A percentile compares a stretch with the other conserved stretches of the same genome.
phyloP scores from a whole-genome alignment of 2,888 invertebrate genomes.

The Caenorhabditis sulstoni region DNA sequence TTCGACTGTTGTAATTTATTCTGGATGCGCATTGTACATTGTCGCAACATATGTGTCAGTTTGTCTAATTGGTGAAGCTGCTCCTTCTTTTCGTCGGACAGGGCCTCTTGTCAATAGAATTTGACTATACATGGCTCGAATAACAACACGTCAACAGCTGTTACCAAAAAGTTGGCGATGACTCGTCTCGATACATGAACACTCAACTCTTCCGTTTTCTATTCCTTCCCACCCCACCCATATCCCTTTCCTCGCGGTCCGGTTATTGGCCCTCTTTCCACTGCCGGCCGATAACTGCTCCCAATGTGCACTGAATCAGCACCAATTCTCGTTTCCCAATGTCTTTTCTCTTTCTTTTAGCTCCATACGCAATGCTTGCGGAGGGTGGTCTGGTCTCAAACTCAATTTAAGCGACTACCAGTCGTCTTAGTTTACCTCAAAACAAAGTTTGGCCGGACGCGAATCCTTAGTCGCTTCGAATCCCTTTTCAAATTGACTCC shows the following conservation, averaged over 20 bases:
- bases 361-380: slow-evolving; percentile 6
- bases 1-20: slow-evolving; percentile 56
- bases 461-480: no score
- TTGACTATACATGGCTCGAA: slow-evolving; percentile 53
- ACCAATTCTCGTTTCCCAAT: slow-evolving; percentile 12
- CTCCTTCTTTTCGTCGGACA: slow-evolving; percentile 28
- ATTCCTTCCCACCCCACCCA: slow-evolving; percentile 17
- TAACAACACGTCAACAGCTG: slow-evolving; percentile 60
- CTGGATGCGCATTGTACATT: slow-evolving; percentile 54
- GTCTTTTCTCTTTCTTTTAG: slow-evolving; percentile 4
- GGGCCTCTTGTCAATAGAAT: slow-evolving; percentile 42
- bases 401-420: slow-evolving; percentile 27
- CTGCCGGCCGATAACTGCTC: slow-evolving; percentile 30
- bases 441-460: slow-evolving; percentile 16
- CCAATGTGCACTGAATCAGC: slow-evolving; percentile 6
- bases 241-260: slow-evolving; percentile 28
- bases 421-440: slow-evolving; percentile 33
- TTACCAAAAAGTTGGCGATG: slow-evolving; percentile 55
- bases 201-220: slow-evolving; percentile 17
- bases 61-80: slow-evolving; percentile 63
- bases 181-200: neutral
- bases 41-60: slow-evolving; percentile 62
- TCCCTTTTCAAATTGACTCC: neutral
- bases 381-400: slow-evolving; percentile 17
- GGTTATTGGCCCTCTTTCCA: slow-evolving; percentile 34